A percentile compares a stretch with the other conserved stretches of the same genome.
Evolutionary conservation across 2,797 vertebrate genomes (phyloP).

Genomic region (Microctenopoma steveboyesi): DNA sequence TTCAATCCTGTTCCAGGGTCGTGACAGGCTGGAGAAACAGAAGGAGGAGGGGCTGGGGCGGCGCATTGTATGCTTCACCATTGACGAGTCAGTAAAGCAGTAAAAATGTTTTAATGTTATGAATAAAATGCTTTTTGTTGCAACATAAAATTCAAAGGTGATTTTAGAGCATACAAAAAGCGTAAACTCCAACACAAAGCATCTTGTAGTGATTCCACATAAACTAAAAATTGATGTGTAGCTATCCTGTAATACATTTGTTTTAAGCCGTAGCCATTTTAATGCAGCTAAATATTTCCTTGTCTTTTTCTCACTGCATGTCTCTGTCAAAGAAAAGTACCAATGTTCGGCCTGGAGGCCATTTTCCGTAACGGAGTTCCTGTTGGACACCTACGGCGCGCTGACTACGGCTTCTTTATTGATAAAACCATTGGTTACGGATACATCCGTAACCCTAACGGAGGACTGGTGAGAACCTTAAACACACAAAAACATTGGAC

Average conservation of each 20-base stretch:
- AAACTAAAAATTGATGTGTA: too few relatives aligned
- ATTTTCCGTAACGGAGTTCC: conserved; percentile 89
- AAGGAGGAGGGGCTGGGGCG: conserved; percentile 85
- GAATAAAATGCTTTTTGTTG: too few relatives aligned
- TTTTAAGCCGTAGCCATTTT: too few relatives aligned
- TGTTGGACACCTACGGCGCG: conserved; percentile 90
- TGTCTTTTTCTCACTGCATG: neutral
- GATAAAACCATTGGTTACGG: conserved; percentile 93
- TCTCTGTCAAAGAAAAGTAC: conserved; percentile 85
- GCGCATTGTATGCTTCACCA: conserved; percentile 92
- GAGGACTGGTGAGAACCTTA: conserved; percentile 77
- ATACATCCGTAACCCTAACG: conserved; percentile 89
- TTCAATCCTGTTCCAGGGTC: conserved; percentile 88
- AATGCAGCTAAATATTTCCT: neutral
- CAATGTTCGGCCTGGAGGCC: conserved; percentile 94
- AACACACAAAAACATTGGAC: too few relatives aligned
- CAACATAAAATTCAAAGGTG: neutral
- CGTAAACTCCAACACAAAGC: too few relatives aligned
- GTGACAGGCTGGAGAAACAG: conserved; percentile 88
- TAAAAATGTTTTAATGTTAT: neutral
- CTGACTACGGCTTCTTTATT: conserved; percentile 90
- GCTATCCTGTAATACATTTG: too few relatives aligned
- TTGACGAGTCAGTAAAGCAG: conserved; percentile 87
- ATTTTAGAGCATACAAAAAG: neutral
- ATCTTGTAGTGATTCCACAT: too few relatives aligned